These are phyloP conservation scores for Morone chrysops DNA, from an alignment of 2,113 vertebrate genomes.

Conservation along the genomic window DNA sequence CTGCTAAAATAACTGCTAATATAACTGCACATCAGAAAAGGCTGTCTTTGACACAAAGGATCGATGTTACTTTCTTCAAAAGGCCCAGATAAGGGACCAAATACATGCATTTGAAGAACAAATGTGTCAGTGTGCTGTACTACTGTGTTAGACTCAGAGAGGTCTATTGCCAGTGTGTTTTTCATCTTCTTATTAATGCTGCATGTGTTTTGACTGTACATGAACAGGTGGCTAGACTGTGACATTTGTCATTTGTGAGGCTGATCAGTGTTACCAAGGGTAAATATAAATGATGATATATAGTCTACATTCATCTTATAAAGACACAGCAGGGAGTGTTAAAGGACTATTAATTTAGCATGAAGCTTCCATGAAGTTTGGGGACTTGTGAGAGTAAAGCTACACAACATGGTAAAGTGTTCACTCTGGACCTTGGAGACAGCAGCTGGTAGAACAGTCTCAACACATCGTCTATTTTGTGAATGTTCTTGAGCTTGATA, in stretches of 20 bases:
- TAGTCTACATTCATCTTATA: too few relatives aligned
- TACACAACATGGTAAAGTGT: too few relatives aligned
- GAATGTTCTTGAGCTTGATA: too few relatives aligned
- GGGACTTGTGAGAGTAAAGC: too few relatives aligned
- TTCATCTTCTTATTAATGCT: background rate
- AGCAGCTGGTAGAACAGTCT: too few relatives aligned
- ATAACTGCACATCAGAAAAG: slow-evolving; percentile 25
- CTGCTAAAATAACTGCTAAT: slow-evolving; percentile 52
- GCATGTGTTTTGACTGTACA: background rate
- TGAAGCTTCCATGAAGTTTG: too few relatives aligned
- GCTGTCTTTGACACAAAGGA: slow-evolving; percentile 19
- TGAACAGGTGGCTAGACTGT: too few relatives aligned
- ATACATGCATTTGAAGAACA: background rate
- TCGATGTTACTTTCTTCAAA: background rate
- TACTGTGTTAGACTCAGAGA: background rate
- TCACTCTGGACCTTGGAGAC: too few relatives aligned
- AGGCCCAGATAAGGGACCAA: background rate
- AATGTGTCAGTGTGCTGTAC: background rate
- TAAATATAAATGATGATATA: background rate
- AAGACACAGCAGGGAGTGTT: background rate
- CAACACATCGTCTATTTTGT: too few relatives aligned
- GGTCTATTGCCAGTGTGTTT: background rate
- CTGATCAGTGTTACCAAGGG: background rate
- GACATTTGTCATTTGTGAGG: background rate
- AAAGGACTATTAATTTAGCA: background rate